Evolutionary conservation across 1,140 invertebrate genomes (phyloP).

Genomic region (Saxidomus purpurata): DNA sequence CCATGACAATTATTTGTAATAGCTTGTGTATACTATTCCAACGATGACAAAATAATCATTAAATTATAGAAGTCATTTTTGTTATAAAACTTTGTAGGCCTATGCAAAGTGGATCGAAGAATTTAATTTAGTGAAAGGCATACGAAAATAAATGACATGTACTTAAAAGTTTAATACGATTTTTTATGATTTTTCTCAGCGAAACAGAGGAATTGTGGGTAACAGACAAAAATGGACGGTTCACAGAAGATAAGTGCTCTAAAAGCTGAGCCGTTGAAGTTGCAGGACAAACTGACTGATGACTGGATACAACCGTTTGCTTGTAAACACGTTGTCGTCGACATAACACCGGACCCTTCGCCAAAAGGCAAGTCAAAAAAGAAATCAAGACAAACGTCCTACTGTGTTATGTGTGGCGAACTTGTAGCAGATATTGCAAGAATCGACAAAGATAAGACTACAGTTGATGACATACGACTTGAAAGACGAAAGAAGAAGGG

Average conservation of each 20-base stretch:
- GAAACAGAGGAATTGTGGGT: too few relatives aligned
- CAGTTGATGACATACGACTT: constrained; percentile 3
- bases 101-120: too few relatives aligned
- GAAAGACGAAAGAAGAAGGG: background rate
- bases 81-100: too few relatives aligned
- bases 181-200: too few relatives aligned
- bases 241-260: background rate
- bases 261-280: constrained; percentile 25
- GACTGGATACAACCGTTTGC: constrained; percentile 50
- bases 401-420: constrained; percentile 63
- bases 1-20: too few relatives aligned
- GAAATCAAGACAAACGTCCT: background rate
- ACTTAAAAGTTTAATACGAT: too few relatives aligned
- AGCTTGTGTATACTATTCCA: too few relatives aligned
- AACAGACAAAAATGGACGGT: constrained; percentile 8
- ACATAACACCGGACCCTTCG: background rate
- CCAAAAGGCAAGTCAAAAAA: constrained; percentile 8
- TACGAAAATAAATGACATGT: too few relatives aligned
- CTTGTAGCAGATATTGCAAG: background rate
- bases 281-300: background rate
- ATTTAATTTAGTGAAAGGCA: too few relatives aligned
- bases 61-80: too few relatives aligned
- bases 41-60: too few relatives aligned
- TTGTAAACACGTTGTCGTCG: constrained; percentile 56
- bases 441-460: background rate